These are phyloP conservation scores for Idaea straminata DNA, from an alignment of 2,888 invertebrate genomes.

Conservation along the genomic window DNA sequence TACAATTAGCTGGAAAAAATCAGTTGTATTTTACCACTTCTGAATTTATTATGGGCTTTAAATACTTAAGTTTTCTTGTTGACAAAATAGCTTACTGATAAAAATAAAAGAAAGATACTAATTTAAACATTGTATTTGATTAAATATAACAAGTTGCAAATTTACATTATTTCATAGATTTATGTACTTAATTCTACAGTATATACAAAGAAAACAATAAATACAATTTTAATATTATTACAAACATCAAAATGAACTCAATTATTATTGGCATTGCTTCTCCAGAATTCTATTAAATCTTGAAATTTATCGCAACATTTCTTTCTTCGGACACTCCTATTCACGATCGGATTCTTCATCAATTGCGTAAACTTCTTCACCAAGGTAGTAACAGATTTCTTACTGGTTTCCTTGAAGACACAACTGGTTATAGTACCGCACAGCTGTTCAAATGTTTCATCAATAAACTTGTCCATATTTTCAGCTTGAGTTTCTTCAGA, in stretches of 20 bases:
- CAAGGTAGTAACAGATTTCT: constrained; percentile 58
- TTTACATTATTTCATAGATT: too few relatives aligned
- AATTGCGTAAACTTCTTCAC: constrained; percentile 62
- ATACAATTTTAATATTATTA: not conserved
- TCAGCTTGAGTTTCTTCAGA: constrained; percentile 36
- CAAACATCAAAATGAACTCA: not conserved
- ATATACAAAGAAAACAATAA: not conserved
- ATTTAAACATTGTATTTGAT: too few relatives aligned
- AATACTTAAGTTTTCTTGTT: too few relatives aligned
- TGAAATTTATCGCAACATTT: constrained; percentile 58
- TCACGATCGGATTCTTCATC: constrained; percentile 47
- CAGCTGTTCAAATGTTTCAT: constrained; percentile 62
- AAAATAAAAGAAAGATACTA: too few relatives aligned
- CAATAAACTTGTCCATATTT: constrained; percentile 60
- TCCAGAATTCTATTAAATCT: constrained; percentile 68
- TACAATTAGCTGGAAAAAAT: too few relatives aligned
- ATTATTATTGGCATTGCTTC: constrained; percentile 38
- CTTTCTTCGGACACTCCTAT: constrained; percentile 50
- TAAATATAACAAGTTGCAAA: too few relatives aligned
- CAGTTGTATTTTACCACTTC: too few relatives aligned
- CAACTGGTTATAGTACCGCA: constrained; percentile 46
- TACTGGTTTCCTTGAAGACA: constrained; percentile 28
- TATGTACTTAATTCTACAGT: not conserved
- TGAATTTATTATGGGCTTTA: too few relatives aligned
- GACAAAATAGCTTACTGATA: too few relatives aligned